Percentiles rank a stretch among this genome's conserved stretches.
phyloP scores from a whole-genome alignment of 2,797 vertebrate species.

The Xyrichtys novacula region DNA sequence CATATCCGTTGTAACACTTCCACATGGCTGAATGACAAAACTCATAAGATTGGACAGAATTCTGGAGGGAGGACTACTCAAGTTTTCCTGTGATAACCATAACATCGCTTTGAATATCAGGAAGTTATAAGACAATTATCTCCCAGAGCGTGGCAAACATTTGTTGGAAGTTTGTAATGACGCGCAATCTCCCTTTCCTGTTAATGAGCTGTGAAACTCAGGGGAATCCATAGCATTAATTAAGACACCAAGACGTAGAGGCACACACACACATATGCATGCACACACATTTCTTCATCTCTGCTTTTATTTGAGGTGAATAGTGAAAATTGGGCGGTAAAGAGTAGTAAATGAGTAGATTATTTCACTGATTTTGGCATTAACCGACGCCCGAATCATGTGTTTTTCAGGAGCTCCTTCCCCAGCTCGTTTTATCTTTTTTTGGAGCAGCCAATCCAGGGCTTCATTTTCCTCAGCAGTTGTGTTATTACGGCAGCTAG shows the following conservation, averaged over 20 bases:
- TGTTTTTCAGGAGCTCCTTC: neutral
- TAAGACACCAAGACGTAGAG: conserved; percentile 25
- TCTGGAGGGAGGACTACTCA: neutral
- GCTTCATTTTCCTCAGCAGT: conserved; percentile 2
- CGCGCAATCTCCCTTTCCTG: conserved; percentile 29
- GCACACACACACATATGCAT: neutral
- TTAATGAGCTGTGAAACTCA: conserved; percentile 55
- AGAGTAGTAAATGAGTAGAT: conserved; percentile 14
- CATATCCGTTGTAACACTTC: neutral
- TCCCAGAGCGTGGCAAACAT: conserved; percentile 45
- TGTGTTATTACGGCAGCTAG: conserved; percentile 20
- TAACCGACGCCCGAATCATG: neutral
- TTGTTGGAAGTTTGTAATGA: conserved; percentile 47
- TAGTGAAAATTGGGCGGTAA: conserved; percentile 11
- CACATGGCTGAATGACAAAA: conserved; percentile 34
- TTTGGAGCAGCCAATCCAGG: conserved; percentile 4
- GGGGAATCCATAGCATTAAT: conserved; percentile 42
- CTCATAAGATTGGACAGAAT: conserved; percentile 27
- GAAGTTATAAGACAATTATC: conserved; percentile 51
- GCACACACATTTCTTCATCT: conserved; percentile 12
- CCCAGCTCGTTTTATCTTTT: conserved; percentile 8
- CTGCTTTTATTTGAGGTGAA: conserved; percentile 28
- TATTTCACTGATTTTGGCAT: neutral
- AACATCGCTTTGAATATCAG: conserved; percentile 26
- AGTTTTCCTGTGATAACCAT: conserved; percentile 43